phyloP scores from a whole-genome alignment of 2,888 invertebrate species.

The Norana najaformis region DNA sequence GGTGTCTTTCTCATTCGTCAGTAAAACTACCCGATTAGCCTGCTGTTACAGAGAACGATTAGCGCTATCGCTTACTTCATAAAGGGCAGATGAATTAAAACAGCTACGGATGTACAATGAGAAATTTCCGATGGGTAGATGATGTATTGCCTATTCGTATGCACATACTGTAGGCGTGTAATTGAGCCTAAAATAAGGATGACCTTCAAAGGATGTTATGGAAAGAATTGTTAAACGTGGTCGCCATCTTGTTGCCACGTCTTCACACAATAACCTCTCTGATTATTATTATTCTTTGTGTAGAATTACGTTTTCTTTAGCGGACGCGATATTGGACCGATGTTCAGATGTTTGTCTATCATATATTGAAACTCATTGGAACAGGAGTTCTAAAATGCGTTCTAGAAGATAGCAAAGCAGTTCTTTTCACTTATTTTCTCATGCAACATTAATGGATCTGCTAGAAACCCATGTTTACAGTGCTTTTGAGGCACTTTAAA shows the following conservation, averaged over 20 bases:
- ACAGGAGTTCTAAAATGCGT: not conserved
- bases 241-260: not conserved
- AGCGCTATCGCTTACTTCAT: no score
- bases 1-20: no score
- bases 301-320: conserved; percentile 25
- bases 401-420: not conserved
- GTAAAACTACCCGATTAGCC: no score
- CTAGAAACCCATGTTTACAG: no score
- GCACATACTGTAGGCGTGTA: no score
- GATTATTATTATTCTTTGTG: not conserved
- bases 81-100: no score
- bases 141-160: no score
- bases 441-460: no score
- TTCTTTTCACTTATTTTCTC: conserved; percentile 21
- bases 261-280: not conserved
- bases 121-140: no score
- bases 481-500: no score
- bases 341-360: conserved; percentile 17
- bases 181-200: not conserved
- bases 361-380: not conserved
- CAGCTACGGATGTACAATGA: no score
- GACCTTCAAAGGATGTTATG: not conserved
- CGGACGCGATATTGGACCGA: conserved; percentile 25
- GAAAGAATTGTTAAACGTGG: not conserved
- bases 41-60: no score